Evolutionary conservation across 1,140 invertebrate genomes (phyloP).

Genomic region (Drosophila punjabiensis): DNA sequence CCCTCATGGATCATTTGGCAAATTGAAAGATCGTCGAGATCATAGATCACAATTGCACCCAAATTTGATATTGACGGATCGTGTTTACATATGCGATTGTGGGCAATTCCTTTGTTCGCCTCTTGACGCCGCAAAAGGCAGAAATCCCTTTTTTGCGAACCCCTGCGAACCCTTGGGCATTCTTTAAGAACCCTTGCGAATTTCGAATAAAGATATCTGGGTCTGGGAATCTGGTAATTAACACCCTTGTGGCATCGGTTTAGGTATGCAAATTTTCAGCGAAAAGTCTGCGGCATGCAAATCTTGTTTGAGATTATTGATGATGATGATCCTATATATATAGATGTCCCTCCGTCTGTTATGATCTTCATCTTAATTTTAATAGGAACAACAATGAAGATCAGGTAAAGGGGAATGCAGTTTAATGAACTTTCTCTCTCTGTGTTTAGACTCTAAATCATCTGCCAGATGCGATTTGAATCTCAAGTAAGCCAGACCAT

Average conservation of each 20-base stretch:
- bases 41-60: constrained; percentile 33
- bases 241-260: constrained; percentile 52
- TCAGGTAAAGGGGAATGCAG: constrained; percentile 14
- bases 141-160: not conserved
- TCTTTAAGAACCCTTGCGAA: constrained; percentile 25
- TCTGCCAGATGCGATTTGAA: constrained; percentile 66
- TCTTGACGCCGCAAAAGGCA: constrained; percentile 60
- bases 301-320: constrained; percentile 48
- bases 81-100: constrained; percentile 71
- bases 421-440: constrained; percentile 41
- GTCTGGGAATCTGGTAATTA: constrained; percentile 61
- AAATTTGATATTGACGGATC: constrained; percentile 51
- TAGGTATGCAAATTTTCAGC: constrained; percentile 50
- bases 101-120: constrained; percentile 58
- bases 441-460: constrained; percentile 23
- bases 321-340: constrained; percentile 25
- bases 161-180: too few species aligned
- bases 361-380: constrained; percentile 49
- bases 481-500: constrained; percentile 49
- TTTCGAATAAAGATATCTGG: constrained; percentile 55
- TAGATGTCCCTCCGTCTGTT: constrained; percentile 21
- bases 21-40: constrained; percentile 36
- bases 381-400: not conserved
- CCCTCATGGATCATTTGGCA: constrained; percentile 37
- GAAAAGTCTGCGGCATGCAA: constrained; percentile 41